Evolutionary conservation across 2,113 vertebrate genomes (phyloP), one percentile per base, ranked within the genome.

Genomic region (Otocyon megalotis): DNA sequence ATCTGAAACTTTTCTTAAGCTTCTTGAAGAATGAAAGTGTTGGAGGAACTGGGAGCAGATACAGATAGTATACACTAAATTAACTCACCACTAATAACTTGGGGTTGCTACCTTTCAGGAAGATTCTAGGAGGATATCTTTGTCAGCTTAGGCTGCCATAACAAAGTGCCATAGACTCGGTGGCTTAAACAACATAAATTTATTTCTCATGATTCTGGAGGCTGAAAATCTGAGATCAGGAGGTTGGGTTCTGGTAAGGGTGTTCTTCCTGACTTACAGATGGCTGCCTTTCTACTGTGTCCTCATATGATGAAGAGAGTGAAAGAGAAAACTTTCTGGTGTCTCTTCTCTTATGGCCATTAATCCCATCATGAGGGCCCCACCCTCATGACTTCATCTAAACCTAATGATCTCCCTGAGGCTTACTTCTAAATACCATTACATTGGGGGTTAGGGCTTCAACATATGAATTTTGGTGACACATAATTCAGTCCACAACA

Each of bases 211-310:
- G 87, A 12, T 96, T 8, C 43, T 85, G 20, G 53, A 88, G 32
- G 30, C 14, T 93, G 20, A 28, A 67, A 63, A 53, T 91, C 65
- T 85, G 62, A 93, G 43, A 88, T 60, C 67, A 93, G 30, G 24
- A 84, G 71, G 30, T 80, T 79, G 24, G n/a, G n/a, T 76, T 97
- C 81, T 94, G 48, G n/a, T 87, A 85, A 90, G 19, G 54, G 13
- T 76, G 35, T 3, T 50, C 35, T 88, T 86, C 53, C 63, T 81
- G 71, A 37, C 8, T 94, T 88, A 53, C 26, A 71, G 13, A 67
- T n/a, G 28, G 24, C 32, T 14, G 35, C 28, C 53, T 93, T 74
- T 19, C 32, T 35, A 11, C 7, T 79, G 10, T 79, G 54, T n/a
- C 54, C n/a, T 91, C 63, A 72, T 76, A 43, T 30, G 8, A 48